Evolutionary conservation across 2,797 vertebrate species (phyloP), one percentile per base, ranked within the genome.

Genomic region (Hafferia zeledoni): DNA sequence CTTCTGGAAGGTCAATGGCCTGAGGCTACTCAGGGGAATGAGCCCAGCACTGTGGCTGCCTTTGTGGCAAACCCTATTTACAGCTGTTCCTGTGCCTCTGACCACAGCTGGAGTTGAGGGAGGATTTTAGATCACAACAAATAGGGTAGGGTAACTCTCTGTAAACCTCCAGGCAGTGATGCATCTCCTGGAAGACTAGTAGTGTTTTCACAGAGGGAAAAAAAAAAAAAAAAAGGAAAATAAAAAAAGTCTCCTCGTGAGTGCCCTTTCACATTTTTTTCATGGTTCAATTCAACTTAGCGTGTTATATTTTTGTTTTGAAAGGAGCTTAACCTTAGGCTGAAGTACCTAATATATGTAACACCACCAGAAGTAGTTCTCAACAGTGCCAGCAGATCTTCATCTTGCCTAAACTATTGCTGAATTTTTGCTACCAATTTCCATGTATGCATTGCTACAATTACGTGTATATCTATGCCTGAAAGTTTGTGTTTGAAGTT

Each of bases 1-100:
- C 0, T 18, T 79, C 65, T 68, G 59, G 81, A 81, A 95, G 72
- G 76, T 82, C 87, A 68, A 17, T 63, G 75, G 57, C 88, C 90
- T 15, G 46, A 87, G 75, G 59, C 78, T 89, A 35, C 67, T 83
- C 30, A 0, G 4, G 57, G 55, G 53, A 94, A 55, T 24, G 57
- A 92, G 52, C 35, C 44, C 67, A 65, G 74, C n/a, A 1, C 55
- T 65, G 57, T 11, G 22, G 24, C 44, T 94, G 68, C 35, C 53
- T 37, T 3, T 28, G 22, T 41, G 65, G 30, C 46, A 52, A 85
- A 24, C 41, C 13, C 25, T 87, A 14, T 9, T 71, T 47, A 11
- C 56, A 88, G 88, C 56, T 76, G 70, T 8, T 81, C 41, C 71
- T 50, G 25, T 82, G 67, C 43, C 43, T 92, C 56, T 81, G 79